Percentiles rank a stretch among this genome's conserved stretches.
Conservation (phyloP, 2,888 invertebrate species). For the Chesias legatella region DNA sequence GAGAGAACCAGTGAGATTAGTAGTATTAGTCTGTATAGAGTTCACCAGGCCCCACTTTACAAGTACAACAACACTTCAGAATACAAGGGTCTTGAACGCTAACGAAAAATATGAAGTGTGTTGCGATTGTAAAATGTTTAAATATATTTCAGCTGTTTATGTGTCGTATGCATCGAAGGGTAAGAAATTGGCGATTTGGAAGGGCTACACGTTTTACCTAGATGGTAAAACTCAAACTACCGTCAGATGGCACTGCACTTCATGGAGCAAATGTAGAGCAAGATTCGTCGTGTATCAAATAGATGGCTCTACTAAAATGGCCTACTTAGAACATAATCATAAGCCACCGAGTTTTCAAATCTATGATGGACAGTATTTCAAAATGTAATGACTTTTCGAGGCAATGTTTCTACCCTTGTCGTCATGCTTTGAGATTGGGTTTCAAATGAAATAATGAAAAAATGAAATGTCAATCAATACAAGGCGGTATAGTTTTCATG, state of each 20-base stretch:
- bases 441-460: too few relatives aligned
- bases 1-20: too few relatives aligned
- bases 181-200: constrained; percentile 3
- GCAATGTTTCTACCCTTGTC: too few relatives aligned
- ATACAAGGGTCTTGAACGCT: too few relatives aligned
- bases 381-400: not conserved
- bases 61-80: too few relatives aligned
- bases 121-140: too few relatives aligned
- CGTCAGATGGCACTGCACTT: constrained; percentile 32
- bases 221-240: constrained; percentile 3
- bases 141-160: constrained; percentile 4
- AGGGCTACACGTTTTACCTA: constrained; percentile 19
- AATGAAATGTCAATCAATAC: too few relatives aligned
- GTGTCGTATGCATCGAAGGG: constrained; percentile 9
- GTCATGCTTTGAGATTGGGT: too few relatives aligned
- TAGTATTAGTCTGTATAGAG: too few relatives aligned
- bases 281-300: constrained; percentile 9
- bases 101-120: too few relatives aligned
- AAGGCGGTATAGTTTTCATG: too few relatives aligned
- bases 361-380: constrained; percentile 2
- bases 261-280: constrained; percentile 32
- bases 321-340: constrained; percentile 8
- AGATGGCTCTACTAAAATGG: constrained; percentile 4
- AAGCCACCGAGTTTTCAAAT: constrained; percentile 5
- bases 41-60: too few relatives aligned